Base-by-base conservation (phyloP, 1,140 invertebrate species). In the Metopolophium dirhodum region DNA sequence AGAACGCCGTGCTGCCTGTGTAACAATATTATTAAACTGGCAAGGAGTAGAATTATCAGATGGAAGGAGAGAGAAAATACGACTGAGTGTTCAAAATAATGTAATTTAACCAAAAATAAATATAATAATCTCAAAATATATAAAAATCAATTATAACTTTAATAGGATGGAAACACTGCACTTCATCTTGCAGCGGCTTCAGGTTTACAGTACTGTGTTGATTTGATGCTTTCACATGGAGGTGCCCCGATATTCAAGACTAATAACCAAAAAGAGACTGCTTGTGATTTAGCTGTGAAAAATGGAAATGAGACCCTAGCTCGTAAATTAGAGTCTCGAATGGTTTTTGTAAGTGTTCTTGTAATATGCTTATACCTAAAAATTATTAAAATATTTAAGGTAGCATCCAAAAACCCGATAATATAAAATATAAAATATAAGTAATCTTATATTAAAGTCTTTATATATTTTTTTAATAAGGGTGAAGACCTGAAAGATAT, bases 101-200 rank as follows among this genome's bases (percentile, higher is more conserved):
- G 96, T 97, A 95, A 95, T 94, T 90, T 77, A n/a, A 45, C 47
- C 7, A 26, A n/a, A 49, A 91, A 94, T 90, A 41, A 89, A 82
- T 37, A 82, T 22, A 61, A 45, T 90, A 18, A 49, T 86, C 1
- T 18, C 9, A 20, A 83, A 26, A 47, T n/a, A n/a, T 82, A 92
- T 86, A 77, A 54, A 83, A 51, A 54, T 94, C 35, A 26, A 37
- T 41, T 20, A 51, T 51, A 26, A 8, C 9, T 49, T 51, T 49
- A 95, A 20, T 95, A 97, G 96, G 96, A 96, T 94, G 96, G 96
- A 18, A 97, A 97, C 94, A 97, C 96, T 89, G 96, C 97, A 26
- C 95, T 97, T 7, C 97, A 97, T 94, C 96, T 96, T 95, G 97
- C 97, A 45, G 96, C 97, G 8, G 94, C 95, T n/a, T 96, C 96